Conservation (phyloP, 2,888 invertebrate species). For the Lasioglossum lativentre region DNA sequence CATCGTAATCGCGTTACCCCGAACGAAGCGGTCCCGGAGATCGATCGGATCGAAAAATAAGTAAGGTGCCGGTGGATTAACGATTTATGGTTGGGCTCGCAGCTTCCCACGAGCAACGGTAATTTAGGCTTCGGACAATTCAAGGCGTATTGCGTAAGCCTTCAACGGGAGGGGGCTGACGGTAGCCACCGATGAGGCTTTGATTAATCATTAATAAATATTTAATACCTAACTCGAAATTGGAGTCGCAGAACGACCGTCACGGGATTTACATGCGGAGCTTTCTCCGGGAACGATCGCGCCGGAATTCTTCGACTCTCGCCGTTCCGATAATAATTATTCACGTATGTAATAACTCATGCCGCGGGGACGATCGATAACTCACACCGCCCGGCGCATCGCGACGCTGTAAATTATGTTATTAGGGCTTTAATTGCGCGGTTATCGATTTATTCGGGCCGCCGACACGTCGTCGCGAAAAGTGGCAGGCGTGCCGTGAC, state of each 20-base stretch:
- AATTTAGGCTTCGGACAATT: slow-evolving; percentile 41
- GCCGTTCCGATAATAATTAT: slow-evolving; percentile 72
- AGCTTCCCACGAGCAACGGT: slow-evolving; percentile 13
- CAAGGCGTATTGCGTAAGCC: slow-evolving; percentile 6
- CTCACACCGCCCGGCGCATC: slow-evolving; percentile 64
- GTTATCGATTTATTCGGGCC: slow-evolving; percentile 64
- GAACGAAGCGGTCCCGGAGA: not conserved
- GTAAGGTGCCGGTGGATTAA: not conserved
- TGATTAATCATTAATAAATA: slow-evolving; percentile 58
- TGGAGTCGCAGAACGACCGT: slow-evolving; percentile 30
- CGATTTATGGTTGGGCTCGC: slow-evolving; percentile 29
- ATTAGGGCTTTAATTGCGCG: slow-evolving; percentile 75
- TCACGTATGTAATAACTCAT: slow-evolving; percentile 74
- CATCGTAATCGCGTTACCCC: slow-evolving; percentile 11
- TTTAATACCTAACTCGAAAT: slow-evolving; percentile 55
- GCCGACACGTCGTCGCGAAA: slow-evolving; percentile 25
- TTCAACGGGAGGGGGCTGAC: slow-evolving; percentile 7
- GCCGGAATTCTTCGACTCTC: slow-evolving; percentile 47
- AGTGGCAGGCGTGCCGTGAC: slow-evolving; percentile 34
- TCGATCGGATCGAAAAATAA: not conserved
- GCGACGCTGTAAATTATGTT: slow-evolving; percentile 74
- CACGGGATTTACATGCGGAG: slow-evolving; percentile 32
- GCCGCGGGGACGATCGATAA: slow-evolving; percentile 70
- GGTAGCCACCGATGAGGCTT: slow-evolving; percentile 11
- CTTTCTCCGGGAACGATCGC: slow-evolving; percentile 59